A percentile compares a stretch with the other conserved stretches of the same genome.
These are phyloP conservation scores for Uloborus diversus DNA, from an alignment of 1,140 invertebrate species.

Conservation along the genomic window DNA sequence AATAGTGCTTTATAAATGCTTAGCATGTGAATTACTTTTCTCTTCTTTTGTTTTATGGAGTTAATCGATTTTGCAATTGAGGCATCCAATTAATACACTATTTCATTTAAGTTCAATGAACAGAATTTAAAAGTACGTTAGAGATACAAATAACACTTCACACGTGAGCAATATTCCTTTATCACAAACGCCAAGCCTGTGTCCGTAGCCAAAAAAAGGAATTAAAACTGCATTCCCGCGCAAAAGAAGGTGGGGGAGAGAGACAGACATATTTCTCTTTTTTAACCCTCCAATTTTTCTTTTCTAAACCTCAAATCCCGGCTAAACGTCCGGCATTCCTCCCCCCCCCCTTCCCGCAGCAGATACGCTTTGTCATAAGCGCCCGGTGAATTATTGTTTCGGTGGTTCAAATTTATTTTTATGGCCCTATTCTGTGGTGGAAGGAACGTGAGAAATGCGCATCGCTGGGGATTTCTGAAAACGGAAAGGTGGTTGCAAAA, in stretches of 20 bases:
- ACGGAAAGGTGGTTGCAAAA: background rate
- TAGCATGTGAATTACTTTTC: too few species aligned
- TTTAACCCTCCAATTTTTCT: background rate
- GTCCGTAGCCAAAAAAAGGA: too few species aligned
- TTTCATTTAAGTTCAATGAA: too few species aligned
- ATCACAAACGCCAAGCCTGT: too few species aligned
- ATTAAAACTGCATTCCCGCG: conserved; percentile 17
- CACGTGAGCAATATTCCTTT: too few species aligned
- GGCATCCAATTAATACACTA: too few species aligned
- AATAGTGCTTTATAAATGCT: too few species aligned
- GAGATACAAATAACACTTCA: too few species aligned
- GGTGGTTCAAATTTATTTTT: conserved; percentile 20
- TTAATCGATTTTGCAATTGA: too few species aligned
- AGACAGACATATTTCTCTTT: conserved; percentile 4
- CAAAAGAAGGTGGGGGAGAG: background rate
- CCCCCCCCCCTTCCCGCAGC: conserved; percentile 3
- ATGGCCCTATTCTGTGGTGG: background rate
- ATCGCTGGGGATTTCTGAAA: background rate
- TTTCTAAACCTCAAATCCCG: conserved; percentile 9
- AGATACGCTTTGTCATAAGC: conserved; percentile 26
- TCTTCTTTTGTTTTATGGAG: too few species aligned
- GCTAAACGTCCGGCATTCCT: conserved; percentile 26
- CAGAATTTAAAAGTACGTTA: too few species aligned
- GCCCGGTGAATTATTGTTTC: conserved; percentile 27
- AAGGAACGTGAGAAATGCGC: conserved; percentile 16